Base-by-base conservation (phyloP, 2,888 invertebrate genomes). In the Adelognathus sp. region DNA sequence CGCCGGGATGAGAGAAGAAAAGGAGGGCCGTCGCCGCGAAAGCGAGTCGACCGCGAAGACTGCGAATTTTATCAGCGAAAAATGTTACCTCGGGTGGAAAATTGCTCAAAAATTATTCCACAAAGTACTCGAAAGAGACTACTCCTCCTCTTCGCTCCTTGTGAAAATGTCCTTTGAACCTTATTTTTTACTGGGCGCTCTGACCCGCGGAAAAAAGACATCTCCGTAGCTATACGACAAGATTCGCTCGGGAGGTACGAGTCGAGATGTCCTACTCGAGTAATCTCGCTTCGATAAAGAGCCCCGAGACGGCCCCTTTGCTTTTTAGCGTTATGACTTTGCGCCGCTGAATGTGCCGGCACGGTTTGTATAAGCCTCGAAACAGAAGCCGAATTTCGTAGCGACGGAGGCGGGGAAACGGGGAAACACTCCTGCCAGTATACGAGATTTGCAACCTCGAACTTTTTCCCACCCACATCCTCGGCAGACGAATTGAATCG, bases 241-340 rank as follows among this genome's bases (percentile, higher is more conserved):
- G 41, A 54, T 70, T 24, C 24, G 56, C 46, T 58, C 46, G 18
- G 44, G 6, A 24, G 39, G n/a, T 29, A 44, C 31, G 33, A 44
- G 58, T 70, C 56, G 50, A 54, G 56, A 60, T 56, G 31, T 21
- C 58, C 60, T 66, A 64, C 78, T 78, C 36, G 64, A 78, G 64
- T 74, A 74, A 78, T 66, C 50, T 78, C 74, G 63, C 74, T 70
- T 41, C 60, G 74, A 78, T 74, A 64, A 74, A 69, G 60, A 78
- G n/a, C n/a, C 18, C 31, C 61, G 18, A n/a, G 46, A 63, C 24
- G 41, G 31, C 33, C 41, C 21, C 24, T 67, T 46, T n/a, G 31
- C 52, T 66, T 78, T 70, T 70, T 14, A 31, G 33, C 44, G 39
- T 56, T 61, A 44, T 6, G 33, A 67, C 29, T 60, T 76, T 46